phyloP scores from a whole-genome alignment of 2,888 invertebrate species.

The Mycogona germanica region DNA sequence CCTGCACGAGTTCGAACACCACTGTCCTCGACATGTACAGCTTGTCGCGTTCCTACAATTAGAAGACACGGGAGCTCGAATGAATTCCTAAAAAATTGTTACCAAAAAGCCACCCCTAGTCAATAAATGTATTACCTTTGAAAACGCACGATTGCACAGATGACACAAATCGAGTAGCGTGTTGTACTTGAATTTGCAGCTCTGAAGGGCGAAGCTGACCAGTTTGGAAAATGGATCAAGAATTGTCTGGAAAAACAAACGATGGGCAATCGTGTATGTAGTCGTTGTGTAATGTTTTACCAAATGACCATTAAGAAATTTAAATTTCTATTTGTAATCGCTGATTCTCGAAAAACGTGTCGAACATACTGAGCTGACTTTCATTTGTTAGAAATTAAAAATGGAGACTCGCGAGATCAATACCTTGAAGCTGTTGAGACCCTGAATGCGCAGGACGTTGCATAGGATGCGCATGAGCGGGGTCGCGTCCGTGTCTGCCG shows the following conservation, averaged over 20 bases:
- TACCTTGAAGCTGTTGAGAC: constrained; percentile 69
- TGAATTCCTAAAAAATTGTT: neutral
- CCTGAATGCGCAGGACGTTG: constrained; percentile 68
- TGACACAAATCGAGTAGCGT: constrained; percentile 74
- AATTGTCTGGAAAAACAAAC: constrained; percentile 43
- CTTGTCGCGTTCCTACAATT: constrained; percentile 75
- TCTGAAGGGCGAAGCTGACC: constrained; percentile 82
- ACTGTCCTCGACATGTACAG: constrained; percentile 79
- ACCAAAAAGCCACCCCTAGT: neutral
- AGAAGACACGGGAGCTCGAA: constrained; percentile 7
- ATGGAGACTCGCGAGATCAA: neutral
- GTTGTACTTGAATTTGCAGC: constrained; percentile 56
- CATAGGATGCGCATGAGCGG: constrained; percentile 64
- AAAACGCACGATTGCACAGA: constrained; percentile 77
- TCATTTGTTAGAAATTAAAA: neutral
- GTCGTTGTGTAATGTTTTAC: too few species aligned
- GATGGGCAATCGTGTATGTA: too few species aligned
- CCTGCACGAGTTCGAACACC: constrained; percentile 88
- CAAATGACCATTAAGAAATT: too few species aligned
- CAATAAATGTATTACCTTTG: constrained; percentile 42
- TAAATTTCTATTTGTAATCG: too few species aligned
- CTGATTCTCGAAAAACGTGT: too few species aligned
- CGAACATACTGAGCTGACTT: neutral
- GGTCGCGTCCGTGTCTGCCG: constrained; percentile 54
- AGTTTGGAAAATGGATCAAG: constrained; percentile 94